A percentile compares a stretch with the other conserved stretches of the same genome.
phyloP scores from a whole-genome alignment of 23 tunicate species.

The Oikopleura dioica region DNA sequence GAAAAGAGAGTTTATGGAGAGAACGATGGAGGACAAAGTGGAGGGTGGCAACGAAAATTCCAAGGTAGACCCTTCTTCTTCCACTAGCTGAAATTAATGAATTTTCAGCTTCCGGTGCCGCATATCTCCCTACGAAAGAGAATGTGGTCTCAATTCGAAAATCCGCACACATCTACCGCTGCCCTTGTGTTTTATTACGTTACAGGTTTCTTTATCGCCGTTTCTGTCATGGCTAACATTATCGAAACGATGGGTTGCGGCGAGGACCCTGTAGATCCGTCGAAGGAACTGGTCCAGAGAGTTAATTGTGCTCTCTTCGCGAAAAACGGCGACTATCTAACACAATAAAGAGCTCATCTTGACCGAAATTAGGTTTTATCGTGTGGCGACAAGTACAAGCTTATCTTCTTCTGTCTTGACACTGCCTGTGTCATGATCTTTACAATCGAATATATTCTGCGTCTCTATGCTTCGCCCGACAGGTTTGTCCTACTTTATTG shows the following conservation, averaged over 20 bases:
- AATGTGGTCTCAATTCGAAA: conserved; percentile 78
- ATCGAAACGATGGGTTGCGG: conserved; percentile 89
- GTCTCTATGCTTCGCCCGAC: conserved; percentile 83
- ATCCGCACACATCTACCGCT: conserved; percentile 89
- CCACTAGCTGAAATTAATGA: too few relatives aligned
- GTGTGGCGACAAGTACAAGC: conserved; percentile 53
- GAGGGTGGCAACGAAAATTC: not conserved
- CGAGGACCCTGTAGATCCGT: conserved; percentile 17
- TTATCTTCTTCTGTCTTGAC: conserved; percentile 63
- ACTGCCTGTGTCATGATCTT: conserved; percentile 96
- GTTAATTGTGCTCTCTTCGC: too few relatives aligned
- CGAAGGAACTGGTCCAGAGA: conserved; percentile 9
- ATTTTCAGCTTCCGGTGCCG: conserved; percentile 13
- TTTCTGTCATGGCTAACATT: conserved; percentile 87
- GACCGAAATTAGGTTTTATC: too few relatives aligned
- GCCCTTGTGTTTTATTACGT: conserved; percentile 97
- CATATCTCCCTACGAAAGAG: conserved; percentile 34
- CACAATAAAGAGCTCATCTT: too few relatives aligned
- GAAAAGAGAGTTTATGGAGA: not conserved
- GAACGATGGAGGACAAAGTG: not conserved
- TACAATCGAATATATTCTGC: conserved; percentile 60
- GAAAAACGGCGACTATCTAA: too few relatives aligned
- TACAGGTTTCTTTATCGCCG: conserved; percentile 97
- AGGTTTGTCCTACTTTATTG: conserved; percentile 14
- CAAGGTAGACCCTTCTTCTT: too few relatives aligned